Evolutionary conservation across 2,113 vertebrate genomes (phyloP), one percentile per base, ranked within the genome.

Genomic region (Colaptes auratus): DNA sequence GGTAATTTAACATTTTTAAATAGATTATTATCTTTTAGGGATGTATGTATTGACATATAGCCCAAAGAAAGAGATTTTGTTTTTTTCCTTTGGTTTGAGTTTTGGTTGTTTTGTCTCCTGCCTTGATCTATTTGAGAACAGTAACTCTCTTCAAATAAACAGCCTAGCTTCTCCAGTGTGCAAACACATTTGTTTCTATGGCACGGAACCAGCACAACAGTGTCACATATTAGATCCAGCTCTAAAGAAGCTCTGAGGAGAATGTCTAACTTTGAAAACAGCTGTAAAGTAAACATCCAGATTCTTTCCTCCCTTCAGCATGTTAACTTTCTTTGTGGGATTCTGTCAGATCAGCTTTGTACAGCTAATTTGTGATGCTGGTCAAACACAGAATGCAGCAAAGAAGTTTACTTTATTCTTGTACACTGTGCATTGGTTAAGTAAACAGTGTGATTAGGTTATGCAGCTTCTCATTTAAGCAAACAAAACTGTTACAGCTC

Each of bases 321-420:
- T 33, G 44, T 63, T 82, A 58, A 73, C 52, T 72, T 66, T 50
- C 76, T 91, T 67, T 82, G 67, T 87, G 74, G 20, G 60, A 60
- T 88, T 93, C 88, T 96, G 83, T 88, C 81, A 77, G 39, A 36
- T 85, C 67, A 91, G 70, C 84, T 82, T 91, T 91, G 50, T 79
- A 10, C 71, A 36, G 35, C 27, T 82, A 3, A 65, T 87, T 76
- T 52, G 59, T 63, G 70, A 65, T 86, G 60, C 84, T 93, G 63
- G 16, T 76, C 81, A 66, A 82, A 79, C 44, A 67, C 48, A 59
- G 74, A 94, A 61, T 24, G 27, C 52, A 80, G 67, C 35, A 59
- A 42, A 92, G 72, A 46, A 69, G 71, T 91, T 87, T 76, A 72
- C 30, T 96, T 93, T 84, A 59, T 69, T 72, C 27, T 55, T 48